These are phyloP conservation scores for Ephydatia muelleri DNA, from an alignment of 37 sponge, comb jelly and placozoan genomes.

Conservation along the genomic window DNA sequence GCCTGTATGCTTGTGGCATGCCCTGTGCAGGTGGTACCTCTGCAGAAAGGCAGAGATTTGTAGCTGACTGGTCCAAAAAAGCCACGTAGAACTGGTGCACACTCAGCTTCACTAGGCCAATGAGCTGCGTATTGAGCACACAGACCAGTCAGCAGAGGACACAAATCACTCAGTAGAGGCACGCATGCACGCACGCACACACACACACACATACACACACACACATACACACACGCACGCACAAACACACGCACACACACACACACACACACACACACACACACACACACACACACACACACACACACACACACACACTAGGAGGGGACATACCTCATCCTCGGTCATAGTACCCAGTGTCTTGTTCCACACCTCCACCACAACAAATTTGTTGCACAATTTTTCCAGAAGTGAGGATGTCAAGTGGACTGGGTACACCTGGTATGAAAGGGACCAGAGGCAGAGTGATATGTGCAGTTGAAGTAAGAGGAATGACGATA, in stretches of 20 bases:
- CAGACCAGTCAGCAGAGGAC: not conserved
- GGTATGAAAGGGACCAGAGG: not conserved
- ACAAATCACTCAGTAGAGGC: no score
- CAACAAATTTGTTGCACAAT: conserved; percentile 61
- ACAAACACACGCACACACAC: no score
- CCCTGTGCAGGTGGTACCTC: conserved; percentile 26
- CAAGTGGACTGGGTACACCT: conserved; percentile 58
- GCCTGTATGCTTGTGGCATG: not conserved
- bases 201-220: not conserved
- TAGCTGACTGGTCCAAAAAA: conserved; percentile 36
- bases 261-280: conserved; percentile 2
- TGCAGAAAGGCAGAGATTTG: conserved; percentile 27
- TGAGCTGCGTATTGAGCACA: conserved; percentile 39
- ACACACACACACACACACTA: no score
- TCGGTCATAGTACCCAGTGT: conserved; percentile 42
- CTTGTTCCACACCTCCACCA: conserved; percentile 91
- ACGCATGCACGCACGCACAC: not conserved
- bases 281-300: no score
- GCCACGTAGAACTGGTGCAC: conserved; percentile 81
- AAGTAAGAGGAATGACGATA: no score
- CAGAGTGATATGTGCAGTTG: not conserved
- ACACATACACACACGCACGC: not conserved
- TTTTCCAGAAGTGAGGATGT: conserved; percentile 45
- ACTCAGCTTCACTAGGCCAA: conserved; percentile 88
- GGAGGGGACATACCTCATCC: conserved; percentile 36